Evolutionary conservation across 2,113 vertebrate species (phyloP), one percentile per base, ranked within the genome.

Genomic region (Electrona antarctica): DNA sequence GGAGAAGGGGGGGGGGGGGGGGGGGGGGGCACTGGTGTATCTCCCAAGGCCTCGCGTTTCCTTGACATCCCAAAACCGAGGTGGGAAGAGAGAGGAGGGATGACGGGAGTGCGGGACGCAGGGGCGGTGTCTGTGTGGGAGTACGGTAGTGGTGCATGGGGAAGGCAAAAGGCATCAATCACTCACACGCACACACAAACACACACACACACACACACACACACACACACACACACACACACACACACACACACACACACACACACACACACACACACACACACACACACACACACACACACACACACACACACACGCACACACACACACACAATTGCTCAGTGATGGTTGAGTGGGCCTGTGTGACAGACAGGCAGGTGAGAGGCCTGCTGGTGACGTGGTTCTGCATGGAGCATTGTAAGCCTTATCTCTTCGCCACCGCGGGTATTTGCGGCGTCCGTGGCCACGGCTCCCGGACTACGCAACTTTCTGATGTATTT

Each of bases 21-120:
- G 48, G 56, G n/a, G 54, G 11, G 52, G 21, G n/a, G 56, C 7
- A 9, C 28, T 28, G 15, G 21, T 14, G 15, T 14, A 96, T 97
- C 96, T 96, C 94, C 92, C 81, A 82, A 88, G 92, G 93, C 95
- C 95, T 94, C 94, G 89, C 94, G 94, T 95, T 96, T 95, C 94
- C 94, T 94, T 92, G 90, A 93, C 72, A 73, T 93, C 91, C 88
- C 86, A 86, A 90, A 91, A 41, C 93, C 89, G 94, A 95, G 94
- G 93, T 94, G 94, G 93, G 92, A 89, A 91, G 28, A 69, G 81
- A 78, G 60, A 65, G 85, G 92, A 92, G 92, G 92, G 91, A 92
- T 92, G 92, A 88, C 85, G 91, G 14, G 47, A 11, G 3, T 51
- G 8, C 10, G 11, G 62, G 15, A 6, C 21, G 1, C 4, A 5